Evolutionary conservation across 2,113 vertebrate genomes (phyloP).

Genomic region (Sus scrofa): DNA sequence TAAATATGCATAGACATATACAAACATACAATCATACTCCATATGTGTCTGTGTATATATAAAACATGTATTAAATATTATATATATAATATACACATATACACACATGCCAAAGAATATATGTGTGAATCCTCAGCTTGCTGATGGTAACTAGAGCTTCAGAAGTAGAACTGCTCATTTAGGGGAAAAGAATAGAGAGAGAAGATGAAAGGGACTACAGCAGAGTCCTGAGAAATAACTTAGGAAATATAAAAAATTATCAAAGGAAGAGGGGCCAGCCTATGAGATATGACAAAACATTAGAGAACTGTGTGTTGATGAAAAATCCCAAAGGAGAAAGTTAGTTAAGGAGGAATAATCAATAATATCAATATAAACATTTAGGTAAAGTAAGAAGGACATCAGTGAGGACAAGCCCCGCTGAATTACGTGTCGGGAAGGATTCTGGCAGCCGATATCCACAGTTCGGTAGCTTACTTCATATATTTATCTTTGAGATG

Average conservation of each 20-base stretch:
- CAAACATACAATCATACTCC: too few species aligned
- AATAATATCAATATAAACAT: not conserved
- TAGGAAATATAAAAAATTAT: not conserved
- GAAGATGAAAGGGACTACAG: not conserved
- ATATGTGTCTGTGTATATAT: not conserved
- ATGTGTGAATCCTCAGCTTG: not conserved
- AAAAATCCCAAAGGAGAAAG: not conserved
- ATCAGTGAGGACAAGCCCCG: accelerated
- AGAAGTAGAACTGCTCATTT: not conserved
- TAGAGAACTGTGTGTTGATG: not conserved
- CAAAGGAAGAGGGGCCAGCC: not conserved
- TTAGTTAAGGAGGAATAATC: not conserved
- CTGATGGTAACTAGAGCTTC: not conserved
- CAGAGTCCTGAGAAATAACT: not conserved
- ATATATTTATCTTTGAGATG: not conserved
- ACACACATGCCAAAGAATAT: not conserved
- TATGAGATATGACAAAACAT: not conserved
- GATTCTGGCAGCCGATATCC: not conserved
- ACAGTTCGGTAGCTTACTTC: not conserved
- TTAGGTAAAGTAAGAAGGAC: not conserved
- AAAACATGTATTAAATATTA: not conserved
- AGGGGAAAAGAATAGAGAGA: not conserved
- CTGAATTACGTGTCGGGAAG: not conserved
- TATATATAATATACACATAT: too few species aligned
- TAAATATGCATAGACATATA: not conserved